Base-by-base conservation (phyloP, 2,888 invertebrate species). In the Adelphocoris suturalis region DNA sequence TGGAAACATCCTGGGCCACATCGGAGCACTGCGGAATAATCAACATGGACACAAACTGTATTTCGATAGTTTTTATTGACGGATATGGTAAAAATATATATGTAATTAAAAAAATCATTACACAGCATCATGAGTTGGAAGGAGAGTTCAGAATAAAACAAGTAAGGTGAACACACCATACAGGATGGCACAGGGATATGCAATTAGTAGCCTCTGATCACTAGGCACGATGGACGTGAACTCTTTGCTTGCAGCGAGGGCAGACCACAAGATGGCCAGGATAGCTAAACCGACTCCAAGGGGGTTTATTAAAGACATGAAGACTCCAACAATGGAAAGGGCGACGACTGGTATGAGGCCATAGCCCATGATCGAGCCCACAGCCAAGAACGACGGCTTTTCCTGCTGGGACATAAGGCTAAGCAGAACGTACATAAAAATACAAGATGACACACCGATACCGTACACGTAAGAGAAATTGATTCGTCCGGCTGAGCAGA, bases 401-500 rank as follows among this genome's bases (percentile, higher is more conserved):
- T 96, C 95, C 92, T 95, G 95, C 46, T 94, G 93, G 16, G 95
- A 94, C 98, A 98, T 98, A 92, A 98, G 93, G 91, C 96, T 96
- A 81, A 98, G 94, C 87, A 98, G 94, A 92, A 95, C 95, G 93
- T 98, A 99, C 97, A 98, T 98, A 91, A 98, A 95, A 89, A 98
- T 94, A 92, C 98, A 98, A 55, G 98, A 98, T 92, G 98, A 95
- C 81, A 97, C 95, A 16, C 98, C 98, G 90, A 99, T 95, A 2
- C 98, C 98, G 94, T 99, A 99, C 90, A 99, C 97, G 94, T 98
- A 98, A 87, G 98, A 97, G 94, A 98, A 98, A 92, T 97, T 97
- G 48, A 97, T 96, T 93, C 97, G 97, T 87, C 96, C 97, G 0
- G 96, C 96, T 87, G 96, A 95, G 16, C 96, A 93, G 91, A 96